phyloP scores from a whole-genome alignment of 2,113 vertebrate species.

The Coreoperca whiteheadi region DNA sequence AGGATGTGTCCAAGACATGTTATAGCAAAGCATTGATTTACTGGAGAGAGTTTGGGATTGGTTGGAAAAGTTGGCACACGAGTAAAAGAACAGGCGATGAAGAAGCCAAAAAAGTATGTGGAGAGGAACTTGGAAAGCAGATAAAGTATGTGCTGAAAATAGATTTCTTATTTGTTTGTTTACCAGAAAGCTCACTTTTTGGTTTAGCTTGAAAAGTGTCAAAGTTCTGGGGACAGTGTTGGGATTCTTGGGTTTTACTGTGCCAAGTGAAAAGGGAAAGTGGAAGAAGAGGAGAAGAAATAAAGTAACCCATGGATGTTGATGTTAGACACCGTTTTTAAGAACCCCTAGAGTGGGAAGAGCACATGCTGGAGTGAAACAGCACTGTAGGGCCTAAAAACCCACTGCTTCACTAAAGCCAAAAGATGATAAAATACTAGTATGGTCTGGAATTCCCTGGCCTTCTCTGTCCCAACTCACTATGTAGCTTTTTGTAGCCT shows the following conservation, averaged over 20 bases:
- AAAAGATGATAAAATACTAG: slow-evolving; percentile 81
- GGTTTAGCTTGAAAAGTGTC: slow-evolving; percentile 60
- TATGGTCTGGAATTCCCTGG: slow-evolving; percentile 73
- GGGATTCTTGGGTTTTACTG: slow-evolving; percentile 33
- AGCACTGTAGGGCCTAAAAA: slow-evolving; percentile 62
- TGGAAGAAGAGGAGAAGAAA: slow-evolving; percentile 21
- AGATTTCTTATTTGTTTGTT: slow-evolving; percentile 69
- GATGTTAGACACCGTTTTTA: slow-evolving; percentile 49
- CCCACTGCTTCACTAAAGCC: slow-evolving; percentile 49
- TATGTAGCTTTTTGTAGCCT: slow-evolving; percentile 64
- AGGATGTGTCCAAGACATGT: slow-evolving; percentile 40
- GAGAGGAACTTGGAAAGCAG: slow-evolving; percentile 50
- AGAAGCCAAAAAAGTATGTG: slow-evolving; percentile 34
- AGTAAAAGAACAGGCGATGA: slow-evolving; percentile 34
- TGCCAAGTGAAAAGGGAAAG: slow-evolving; percentile 43
- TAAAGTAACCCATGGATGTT: slow-evolving; percentile 37
- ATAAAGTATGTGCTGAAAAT: slow-evolving; percentile 72
- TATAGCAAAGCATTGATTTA: slow-evolving; percentile 51
- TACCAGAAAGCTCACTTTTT: slow-evolving; percentile 62
- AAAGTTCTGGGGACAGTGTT: slow-evolving; percentile 64
- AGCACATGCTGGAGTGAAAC: slow-evolving; percentile 54
- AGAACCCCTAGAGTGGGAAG: slow-evolving; percentile 59
- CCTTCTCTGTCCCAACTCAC: slow-evolving; percentile 52
- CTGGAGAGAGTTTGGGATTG: slow-evolving; percentile 30
- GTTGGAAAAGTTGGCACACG: slow-evolving; percentile 41